Base-by-base conservation (phyloP, 1,140 invertebrate species). In the Bombus fervidus region DNA sequence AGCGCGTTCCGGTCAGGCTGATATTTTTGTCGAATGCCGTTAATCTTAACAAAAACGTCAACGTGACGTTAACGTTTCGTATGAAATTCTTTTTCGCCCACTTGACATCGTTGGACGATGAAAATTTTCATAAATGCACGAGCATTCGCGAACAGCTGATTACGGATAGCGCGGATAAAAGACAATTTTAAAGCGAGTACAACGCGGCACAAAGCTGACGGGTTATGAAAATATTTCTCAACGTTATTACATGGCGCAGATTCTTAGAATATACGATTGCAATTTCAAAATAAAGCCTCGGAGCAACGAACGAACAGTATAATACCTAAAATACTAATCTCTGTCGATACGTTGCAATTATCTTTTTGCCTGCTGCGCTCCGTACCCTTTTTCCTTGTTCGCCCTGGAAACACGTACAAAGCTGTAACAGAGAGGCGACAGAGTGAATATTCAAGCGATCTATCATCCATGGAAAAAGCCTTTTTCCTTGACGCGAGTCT, bases 361-460 rank as follows among this genome's bases (percentile, higher is more conserved):
- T 74, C 22, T 22, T 41, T 39, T 53, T n/a, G 6, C 76, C 25
- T 13, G 22, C 72, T 64, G 34, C 1, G 34, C 0, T 1, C 0
- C 43, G 13, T 69, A 25, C 1, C 37, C 41, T 71, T 43, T 41
- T 39, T 43, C 47, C 57, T 68, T 83, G 81, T 77, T 53, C 41
- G 25, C 2, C 6, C 15, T 6, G 28, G 22, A 43, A 79, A 12
- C 69, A 22, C 8, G 37, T 39, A 53, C 57, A 81, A 64, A 80
- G 66, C 75, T 75, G 43, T 22, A 57, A 59, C 47, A 69, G 47
- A 57, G 75, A 69, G 28, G 47, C 66, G 43, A 57, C 62, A 57
- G 57, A 69, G 53, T 59, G 75, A 84, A 84, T 84, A 79, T 84
- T 84, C 75, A n/a, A 71, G 53, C 47, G 31, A 15, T 13, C 57